Conservation (phyloP, 1,140 invertebrate genomes). For the Bombus huntii region DNA sequence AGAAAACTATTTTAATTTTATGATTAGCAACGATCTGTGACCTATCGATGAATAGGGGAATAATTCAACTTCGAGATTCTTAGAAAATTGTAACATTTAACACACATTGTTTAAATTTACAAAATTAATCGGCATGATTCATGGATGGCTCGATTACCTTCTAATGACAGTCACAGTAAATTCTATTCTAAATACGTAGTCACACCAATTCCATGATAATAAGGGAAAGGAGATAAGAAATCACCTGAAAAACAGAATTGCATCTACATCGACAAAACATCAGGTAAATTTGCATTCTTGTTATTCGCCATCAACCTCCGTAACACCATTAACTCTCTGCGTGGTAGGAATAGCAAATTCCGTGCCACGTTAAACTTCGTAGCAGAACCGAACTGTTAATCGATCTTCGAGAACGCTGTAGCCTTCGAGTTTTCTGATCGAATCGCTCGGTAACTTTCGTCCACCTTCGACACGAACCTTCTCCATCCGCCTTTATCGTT, state of each 20-base stretch:
- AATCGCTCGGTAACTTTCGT: slow-evolving; percentile 16
- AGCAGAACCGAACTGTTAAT: not conserved
- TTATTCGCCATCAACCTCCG: not conserved
- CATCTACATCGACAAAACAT: not conserved
- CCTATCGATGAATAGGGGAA: too few species aligned
- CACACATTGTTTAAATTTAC: too few species aligned
- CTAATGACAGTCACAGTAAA: too few species aligned
- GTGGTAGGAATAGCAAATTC: not conserved
- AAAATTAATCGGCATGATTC: too few species aligned
- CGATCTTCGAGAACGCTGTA: not conserved
- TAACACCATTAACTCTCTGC: not conserved
- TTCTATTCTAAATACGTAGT: too few species aligned
- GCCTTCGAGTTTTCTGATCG: not conserved
- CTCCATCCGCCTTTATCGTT: not conserved
- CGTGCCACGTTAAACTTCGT: not conserved
- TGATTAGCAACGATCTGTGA: too few species aligned
- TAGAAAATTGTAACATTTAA: too few species aligned
- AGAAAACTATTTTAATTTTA: too few species aligned
- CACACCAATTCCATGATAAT: too few species aligned
- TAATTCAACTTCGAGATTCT: too few species aligned
- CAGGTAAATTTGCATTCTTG: not conserved
- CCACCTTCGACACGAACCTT: not conserved
- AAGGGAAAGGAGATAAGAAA: not conserved
- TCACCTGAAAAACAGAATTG: not conserved
- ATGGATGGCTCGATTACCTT: too few species aligned